Evolutionary conservation across 2,888 invertebrate species (phyloP).

Genomic region (Mantis religiosa): DNA sequence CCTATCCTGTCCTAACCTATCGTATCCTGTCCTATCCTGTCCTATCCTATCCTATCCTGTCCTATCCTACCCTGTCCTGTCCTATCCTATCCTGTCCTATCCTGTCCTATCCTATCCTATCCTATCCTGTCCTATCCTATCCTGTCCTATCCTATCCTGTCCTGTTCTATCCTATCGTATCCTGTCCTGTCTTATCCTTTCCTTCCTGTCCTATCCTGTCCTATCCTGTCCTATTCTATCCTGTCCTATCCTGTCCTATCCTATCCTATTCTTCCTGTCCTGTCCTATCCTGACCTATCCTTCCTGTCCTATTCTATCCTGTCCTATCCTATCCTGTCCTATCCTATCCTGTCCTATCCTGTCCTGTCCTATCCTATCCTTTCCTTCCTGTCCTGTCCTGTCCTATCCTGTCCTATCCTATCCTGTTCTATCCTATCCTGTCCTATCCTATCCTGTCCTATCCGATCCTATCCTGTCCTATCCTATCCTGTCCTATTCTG

Average conservation of each 20-base stretch:
- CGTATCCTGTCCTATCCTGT: background rate
- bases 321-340: background rate
- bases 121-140: background rate
- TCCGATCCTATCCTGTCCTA: too few species aligned
- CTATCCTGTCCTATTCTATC: background rate
- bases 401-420: background rate
- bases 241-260: background rate
- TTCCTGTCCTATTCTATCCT: background rate
- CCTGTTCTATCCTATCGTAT: background rate
- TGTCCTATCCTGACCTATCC: too few species aligned
- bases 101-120: background rate
- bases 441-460: too few species aligned
- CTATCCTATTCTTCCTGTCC: too few species aligned
- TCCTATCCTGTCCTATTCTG: background rate
- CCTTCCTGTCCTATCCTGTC: too few species aligned
- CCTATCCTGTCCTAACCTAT: background rate
- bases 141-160: background rate
- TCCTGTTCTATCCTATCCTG: background rate
- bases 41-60: background rate
- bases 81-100: background rate
- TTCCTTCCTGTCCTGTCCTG: too few species aligned
- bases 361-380: background rate
- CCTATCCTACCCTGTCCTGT: background rate
- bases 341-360: background rate
- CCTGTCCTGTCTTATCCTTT: background rate